Percentiles rank a stretch among this genome's conserved stretches.
These are phyloP conservation scores for Copsychus sechellarum DNA, from an alignment of 2,113 vertebrate genomes.

Conservation along the genomic window DNA sequence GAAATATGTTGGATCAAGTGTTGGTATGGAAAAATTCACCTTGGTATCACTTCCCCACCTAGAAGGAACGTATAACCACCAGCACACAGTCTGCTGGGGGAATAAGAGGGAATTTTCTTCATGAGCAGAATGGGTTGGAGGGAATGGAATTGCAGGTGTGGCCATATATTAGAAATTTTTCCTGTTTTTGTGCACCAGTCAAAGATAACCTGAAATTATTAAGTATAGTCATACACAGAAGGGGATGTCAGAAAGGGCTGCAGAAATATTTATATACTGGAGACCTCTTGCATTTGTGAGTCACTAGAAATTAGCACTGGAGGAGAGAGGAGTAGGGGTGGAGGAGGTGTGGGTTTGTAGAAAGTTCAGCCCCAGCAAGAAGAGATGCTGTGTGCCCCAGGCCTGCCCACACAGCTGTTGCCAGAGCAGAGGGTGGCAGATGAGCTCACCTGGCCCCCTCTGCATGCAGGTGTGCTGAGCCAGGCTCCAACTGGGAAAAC, in stretches of 20 bases:
- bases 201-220: background rate
- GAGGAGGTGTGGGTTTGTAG: background rate
- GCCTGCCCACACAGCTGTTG: background rate
- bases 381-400: background rate
- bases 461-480: background rate
- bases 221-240: background rate
- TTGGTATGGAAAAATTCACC: background rate
- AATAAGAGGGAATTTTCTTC: background rate
- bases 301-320: background rate
- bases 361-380: background rate
- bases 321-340: background rate
- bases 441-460: background rate
- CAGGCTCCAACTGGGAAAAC: background rate
- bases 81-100: accelerated
- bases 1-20: background rate
- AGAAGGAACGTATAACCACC: background rate
- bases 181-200: background rate
- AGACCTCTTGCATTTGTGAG: background rate
- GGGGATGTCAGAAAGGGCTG: background rate
- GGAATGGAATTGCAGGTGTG: background rate
- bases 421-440: background rate
- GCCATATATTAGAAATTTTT: background rate
- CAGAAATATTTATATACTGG: background rate
- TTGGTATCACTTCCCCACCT: background rate
- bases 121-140: background rate